Evolutionary conservation across 2,888 invertebrate genomes (phyloP).

Genomic region (Drosophila longiperda): DNA sequence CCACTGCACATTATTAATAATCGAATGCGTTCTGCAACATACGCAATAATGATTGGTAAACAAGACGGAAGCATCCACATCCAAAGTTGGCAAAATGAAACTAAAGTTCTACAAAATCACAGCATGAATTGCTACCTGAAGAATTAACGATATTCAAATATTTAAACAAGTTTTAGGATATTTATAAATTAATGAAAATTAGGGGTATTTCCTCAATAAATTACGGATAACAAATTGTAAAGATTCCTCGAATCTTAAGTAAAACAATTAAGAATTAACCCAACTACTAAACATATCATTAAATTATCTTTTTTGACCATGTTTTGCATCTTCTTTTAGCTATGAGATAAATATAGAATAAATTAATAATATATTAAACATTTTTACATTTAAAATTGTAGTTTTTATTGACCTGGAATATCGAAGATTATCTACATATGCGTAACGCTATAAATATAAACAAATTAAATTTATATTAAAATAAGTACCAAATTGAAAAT

Average conservation of each 20-base stretch:
- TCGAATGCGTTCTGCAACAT: slow-evolving; percentile 15
- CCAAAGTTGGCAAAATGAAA: not conserved
- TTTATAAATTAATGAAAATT: not conserved
- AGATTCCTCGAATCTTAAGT: not conserved
- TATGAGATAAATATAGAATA: too few species aligned
- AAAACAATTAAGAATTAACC: not conserved
- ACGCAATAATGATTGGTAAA: slow-evolving; percentile 15
- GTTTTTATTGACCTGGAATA: not conserved
- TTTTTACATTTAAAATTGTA: too few species aligned
- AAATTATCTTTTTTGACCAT: too few species aligned
- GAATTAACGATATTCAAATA: not conserved
- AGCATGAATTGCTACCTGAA: slow-evolving; percentile 1
- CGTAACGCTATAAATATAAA: not conserved
- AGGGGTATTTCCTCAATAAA: not conserved
- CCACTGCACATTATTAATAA: slow-evolving; percentile 26
- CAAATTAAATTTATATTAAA: too few species aligned
- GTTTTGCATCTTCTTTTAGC: too few species aligned
- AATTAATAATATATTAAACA: too few species aligned
- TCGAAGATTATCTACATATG: not conserved
- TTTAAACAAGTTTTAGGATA: not conserved
- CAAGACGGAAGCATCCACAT: slow-evolving; percentile 1
- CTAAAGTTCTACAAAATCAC: not conserved
- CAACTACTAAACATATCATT: not conserved
- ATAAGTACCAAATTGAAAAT: not conserved
- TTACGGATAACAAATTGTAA: not conserved